Evolutionary conservation across 2,888 invertebrate genomes (phyloP).

Genomic region (Teleiodes luculella): DNA sequence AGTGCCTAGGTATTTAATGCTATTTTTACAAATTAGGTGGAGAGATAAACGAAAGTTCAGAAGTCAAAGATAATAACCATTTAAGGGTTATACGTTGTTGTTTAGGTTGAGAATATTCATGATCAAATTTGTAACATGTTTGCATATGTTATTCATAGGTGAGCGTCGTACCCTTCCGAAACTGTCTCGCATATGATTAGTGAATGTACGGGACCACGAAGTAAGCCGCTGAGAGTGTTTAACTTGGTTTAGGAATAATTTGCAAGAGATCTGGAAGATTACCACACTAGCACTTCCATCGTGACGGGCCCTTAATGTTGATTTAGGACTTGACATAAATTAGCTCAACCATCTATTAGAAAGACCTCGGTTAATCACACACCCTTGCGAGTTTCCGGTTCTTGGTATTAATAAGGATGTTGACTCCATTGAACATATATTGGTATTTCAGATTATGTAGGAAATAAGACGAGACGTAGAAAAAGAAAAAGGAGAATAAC

Average conservation of each 20-base stretch:
- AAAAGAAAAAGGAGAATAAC: no score
- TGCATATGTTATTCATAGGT: not conserved
- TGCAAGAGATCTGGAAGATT: slow-evolving; percentile 68
- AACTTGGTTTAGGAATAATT: slow-evolving; percentile 67
- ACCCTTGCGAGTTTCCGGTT: slow-evolving; percentile 6
- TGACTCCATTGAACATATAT: no score
- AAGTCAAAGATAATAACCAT: slow-evolving; percentile 9
- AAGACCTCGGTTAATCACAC: slow-evolving; percentile 29
- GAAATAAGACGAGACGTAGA: no score
- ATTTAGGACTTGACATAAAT: slow-evolving; percentile 68
- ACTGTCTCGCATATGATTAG: not conserved
- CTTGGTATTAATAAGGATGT: no score
- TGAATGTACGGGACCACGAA: slow-evolving; percentile 30
- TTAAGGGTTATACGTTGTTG: not conserved
- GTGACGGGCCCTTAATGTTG: slow-evolving; percentile 56
- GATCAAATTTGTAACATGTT: slow-evolving; percentile 6
- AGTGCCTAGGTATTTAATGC: slow-evolving; percentile 24
- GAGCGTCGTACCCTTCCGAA: not conserved
- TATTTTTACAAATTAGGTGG: slow-evolving; percentile 36
- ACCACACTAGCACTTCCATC: slow-evolving; percentile 54
- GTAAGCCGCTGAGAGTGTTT: slow-evolving; percentile 51
- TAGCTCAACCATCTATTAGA: slow-evolving; percentile 49
- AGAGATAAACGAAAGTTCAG: slow-evolving; percentile 34
- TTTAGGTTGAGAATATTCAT: not conserved
- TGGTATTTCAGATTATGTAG: no score